A percentile compares a stretch with the other conserved stretches of the same genome.
Conservation (phyloP, 35 echinoderm and acorn worm genomes). For the Antedon bifida region DNA sequence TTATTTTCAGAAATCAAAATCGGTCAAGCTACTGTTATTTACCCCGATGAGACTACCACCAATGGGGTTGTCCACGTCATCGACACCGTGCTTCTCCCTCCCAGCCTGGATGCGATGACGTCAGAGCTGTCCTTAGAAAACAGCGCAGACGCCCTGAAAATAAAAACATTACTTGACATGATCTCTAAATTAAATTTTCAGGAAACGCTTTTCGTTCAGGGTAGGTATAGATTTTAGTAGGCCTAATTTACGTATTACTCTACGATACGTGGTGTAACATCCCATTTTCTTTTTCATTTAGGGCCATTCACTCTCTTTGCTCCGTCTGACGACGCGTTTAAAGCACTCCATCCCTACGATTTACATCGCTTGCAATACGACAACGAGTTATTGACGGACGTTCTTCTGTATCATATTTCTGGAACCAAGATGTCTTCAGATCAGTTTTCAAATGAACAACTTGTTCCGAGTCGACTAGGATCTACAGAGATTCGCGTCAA, state of each 20-base stretch:
- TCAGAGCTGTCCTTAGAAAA: no score
- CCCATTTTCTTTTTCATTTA: not conserved
- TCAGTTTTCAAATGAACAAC: slow-evolving; percentile 1
- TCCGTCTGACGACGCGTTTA: slow-evolving; percentile 10
- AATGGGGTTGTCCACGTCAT: no score
- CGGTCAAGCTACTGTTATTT: no score
- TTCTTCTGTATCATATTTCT: slow-evolving; percentile 5
- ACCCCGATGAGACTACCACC: no score
- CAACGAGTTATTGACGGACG: not conserved
- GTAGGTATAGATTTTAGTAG: not conserved
- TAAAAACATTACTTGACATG: not conserved
- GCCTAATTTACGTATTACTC: not conserved
- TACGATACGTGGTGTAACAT: not conserved
- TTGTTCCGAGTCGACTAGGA: not conserved
- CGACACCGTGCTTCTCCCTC: no score
- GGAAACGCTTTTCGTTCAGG: not conserved
- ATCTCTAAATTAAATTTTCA: not conserved
- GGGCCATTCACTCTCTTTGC: slow-evolving; percentile 18
- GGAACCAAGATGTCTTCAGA: not conserved
- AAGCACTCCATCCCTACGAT: not conserved
- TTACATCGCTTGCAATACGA: not conserved
- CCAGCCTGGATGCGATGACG: no score
- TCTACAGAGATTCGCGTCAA: not conserved
- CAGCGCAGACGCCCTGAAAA: no score
- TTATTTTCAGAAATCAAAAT: no score